These are phyloP conservation scores for Drosophila paramelanica DNA, from an alignment of 2,888 invertebrate species.

Conservation along the genomic window DNA sequence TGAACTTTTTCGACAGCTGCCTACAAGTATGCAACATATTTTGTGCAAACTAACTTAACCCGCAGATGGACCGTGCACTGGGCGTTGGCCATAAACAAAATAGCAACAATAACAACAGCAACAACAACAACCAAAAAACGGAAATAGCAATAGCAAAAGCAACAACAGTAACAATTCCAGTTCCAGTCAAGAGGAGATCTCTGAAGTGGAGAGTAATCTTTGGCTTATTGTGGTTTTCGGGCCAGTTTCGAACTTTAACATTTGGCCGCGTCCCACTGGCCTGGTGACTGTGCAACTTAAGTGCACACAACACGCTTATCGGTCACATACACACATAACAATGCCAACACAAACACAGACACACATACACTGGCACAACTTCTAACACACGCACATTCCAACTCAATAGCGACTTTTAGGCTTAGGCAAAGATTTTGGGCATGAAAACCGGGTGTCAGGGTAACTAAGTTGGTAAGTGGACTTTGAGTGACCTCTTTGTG, in stretches of 20 bases:
- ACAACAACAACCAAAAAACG: background rate
- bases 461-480: conserved; percentile 75
- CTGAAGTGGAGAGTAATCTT: conserved; percentile 49
- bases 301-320: conserved; percentile 77
- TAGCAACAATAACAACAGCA: conserved; percentile 19
- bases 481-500: conserved; percentile 77
- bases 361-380: conserved; percentile 16
- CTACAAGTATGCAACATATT: conserved; percentile 74
- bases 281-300: conserved; percentile 67
- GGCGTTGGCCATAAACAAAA: conserved; percentile 54
- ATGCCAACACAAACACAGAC: conserved; percentile 20
- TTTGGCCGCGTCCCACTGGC: conserved; percentile 43
- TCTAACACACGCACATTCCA: conserved; percentile 12
- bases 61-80: conserved; percentile 40
- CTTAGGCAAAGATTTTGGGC: conserved; percentile 72
- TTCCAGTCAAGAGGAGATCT: conserved; percentile 28
- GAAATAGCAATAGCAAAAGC: conserved; percentile 10
- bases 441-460: conserved; percentile 21
- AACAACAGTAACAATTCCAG: conserved; percentile 15
- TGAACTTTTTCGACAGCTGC: conserved; percentile 67
- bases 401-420: conserved; percentile 68
- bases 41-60: conserved; percentile 51
- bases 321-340: conserved; percentile 58
- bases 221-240: conserved; percentile 74
- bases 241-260: conserved; percentile 72